Base-by-base conservation (phyloP, 2,113 vertebrate genomes). In the Dasyornis broadbenti region DNA sequence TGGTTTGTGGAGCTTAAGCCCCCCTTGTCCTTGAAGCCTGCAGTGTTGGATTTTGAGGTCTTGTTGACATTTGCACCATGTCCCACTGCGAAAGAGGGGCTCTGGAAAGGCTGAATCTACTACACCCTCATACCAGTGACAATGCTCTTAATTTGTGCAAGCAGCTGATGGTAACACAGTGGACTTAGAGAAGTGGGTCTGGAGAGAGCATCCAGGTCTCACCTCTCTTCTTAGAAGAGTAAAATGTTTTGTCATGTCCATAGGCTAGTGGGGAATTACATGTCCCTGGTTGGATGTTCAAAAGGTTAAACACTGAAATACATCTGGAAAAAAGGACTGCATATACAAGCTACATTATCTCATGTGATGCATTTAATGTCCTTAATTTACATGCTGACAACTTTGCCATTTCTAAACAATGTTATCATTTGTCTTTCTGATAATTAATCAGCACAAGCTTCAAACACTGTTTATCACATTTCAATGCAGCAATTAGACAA, bases 381-480 rank as follows among this genome's bases (percentile, higher is more conserved):
- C 83, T 81, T 78, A 54, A 78, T 83, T 85, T 78, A 56, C 75
- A 81, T 85, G 89, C 70, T 94, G 90, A 65, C 81, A 88, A 50
- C 60, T 93, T 72, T 66, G 66, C 84, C 78, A 54, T 89, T 96
- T 94, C 85, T 90, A 86, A 97, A 92, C 92, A 95, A 86, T 94
- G 92, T 95, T 94, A 78, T 94, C 91, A 94, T 95, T 96, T 31
- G 53, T 93, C 89, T 84, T 94, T 30, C 91, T 93, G 89, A 86
- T 72, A 70, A 95, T 90, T 87, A 94, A 95, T 94, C 95, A 96
- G 91, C 61, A 82, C 79, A 93, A 90, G 77, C 56, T 77, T 97
- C 95, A 90, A 97, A 95, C 92, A 95, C 73, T 95, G 94, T 96
- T 97, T 92, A 83, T 94, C 93, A 94, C 90, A 49, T 85, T 60